A percentile compares a stretch with the other conserved stretches of the same genome.
Evolutionary conservation across 1,140 invertebrate genomes (phyloP).

Genomic region (Ectropis grisescens): DNA sequence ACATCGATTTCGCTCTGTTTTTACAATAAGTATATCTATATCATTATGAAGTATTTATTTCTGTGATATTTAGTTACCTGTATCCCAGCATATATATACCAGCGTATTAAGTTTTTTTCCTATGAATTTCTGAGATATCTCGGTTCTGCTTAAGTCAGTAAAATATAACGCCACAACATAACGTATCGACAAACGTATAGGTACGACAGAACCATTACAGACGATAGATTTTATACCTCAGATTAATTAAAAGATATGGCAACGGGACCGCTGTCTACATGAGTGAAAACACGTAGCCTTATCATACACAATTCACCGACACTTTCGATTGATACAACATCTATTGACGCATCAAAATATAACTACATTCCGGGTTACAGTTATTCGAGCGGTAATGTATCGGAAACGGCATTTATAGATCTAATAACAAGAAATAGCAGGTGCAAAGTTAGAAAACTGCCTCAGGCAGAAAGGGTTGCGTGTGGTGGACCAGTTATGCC

Average conservation of each 20-base stretch:
- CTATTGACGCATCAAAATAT: conserved; percentile 4
- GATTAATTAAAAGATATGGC: conserved; percentile 68
- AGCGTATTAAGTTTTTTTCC: too few relatives aligned
- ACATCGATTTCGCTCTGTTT: too few relatives aligned
- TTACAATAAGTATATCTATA: too few relatives aligned
- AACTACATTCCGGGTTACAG: not conserved
- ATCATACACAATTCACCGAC: conserved; percentile 26
- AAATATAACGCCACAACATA: conserved; percentile 14
- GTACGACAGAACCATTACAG: conserved; percentile 48
- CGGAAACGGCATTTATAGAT: too few relatives aligned
- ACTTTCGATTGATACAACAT: conserved; percentile 16
- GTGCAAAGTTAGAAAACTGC: conserved; percentile 45
- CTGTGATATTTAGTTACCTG: too few relatives aligned
- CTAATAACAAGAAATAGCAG: too few relatives aligned
- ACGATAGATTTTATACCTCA: conserved; percentile 59
- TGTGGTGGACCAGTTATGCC: conserved; percentile 50
- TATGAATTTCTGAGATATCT: too few relatives aligned
- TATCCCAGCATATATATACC: too few relatives aligned
- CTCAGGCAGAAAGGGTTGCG: conserved; percentile 45
- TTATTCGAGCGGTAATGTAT: conserved; percentile 19
- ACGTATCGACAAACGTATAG: conserved; percentile 28
- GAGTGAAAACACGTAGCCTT: conserved; percentile 56
- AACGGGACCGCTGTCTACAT: conserved; percentile 27
- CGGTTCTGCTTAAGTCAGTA: too few relatives aligned
- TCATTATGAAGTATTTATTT: too few relatives aligned